phyloP scores from a whole-genome alignment of 2,113 vertebrate species.

The Agelaius tricolor region DNA sequence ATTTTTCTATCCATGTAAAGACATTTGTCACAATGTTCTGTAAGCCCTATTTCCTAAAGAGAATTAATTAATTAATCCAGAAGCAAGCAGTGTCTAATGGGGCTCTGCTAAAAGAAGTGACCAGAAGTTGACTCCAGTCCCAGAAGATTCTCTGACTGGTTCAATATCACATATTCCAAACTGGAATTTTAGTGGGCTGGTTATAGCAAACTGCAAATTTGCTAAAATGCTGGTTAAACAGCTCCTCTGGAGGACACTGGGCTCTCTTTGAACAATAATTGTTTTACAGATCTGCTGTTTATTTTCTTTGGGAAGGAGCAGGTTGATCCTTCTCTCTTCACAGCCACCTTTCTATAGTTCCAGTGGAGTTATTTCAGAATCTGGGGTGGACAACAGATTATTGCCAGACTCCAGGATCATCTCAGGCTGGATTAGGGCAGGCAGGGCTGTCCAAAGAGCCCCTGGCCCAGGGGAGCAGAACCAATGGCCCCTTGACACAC shows the following conservation, averaged over 20 bases:
- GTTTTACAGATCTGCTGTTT: not conserved
- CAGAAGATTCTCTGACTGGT: not conserved
- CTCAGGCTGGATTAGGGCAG: not conserved
- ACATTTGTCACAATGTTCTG: not conserved
- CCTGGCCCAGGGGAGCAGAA: too few species aligned
- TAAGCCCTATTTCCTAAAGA: not conserved
- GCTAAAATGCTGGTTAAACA: not conserved
- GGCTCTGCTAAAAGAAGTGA: not conserved
- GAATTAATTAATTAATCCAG: not conserved
- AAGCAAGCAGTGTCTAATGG: not conserved
- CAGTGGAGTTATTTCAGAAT: not conserved
- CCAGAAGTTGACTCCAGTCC: not conserved
- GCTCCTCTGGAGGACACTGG: not conserved
- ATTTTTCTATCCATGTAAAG: rapidly evolving
- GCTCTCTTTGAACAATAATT: not conserved
- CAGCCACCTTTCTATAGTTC: not conserved
- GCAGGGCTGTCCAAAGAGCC: not conserved
- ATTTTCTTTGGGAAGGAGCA: not conserved
- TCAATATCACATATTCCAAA: not conserved
- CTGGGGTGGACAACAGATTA: not conserved
- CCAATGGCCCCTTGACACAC: not conserved
- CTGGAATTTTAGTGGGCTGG: not conserved
- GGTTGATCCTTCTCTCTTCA: not conserved
- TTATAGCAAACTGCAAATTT: not conserved
- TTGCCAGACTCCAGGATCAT: not conserved